Percentiles rank a stretch among this genome's conserved stretches.
phyloP scores from a whole-genome alignment of 2,888 invertebrate genomes.

The Nasonovia ribisnigri region DNA sequence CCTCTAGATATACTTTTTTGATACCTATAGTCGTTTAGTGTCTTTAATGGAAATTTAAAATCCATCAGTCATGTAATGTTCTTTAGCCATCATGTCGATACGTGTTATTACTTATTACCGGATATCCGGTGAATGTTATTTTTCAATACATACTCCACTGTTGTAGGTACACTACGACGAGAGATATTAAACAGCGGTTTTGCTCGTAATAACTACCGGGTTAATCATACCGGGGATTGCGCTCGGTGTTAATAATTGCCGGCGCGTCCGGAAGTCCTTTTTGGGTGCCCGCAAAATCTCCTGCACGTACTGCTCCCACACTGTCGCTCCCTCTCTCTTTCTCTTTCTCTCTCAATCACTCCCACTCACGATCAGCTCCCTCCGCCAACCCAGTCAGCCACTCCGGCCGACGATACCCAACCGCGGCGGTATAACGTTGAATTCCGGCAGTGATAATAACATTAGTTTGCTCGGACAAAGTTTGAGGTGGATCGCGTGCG shows the following conservation, averaged over 20 bases:
- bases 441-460: constrained; percentile 32
- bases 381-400: background rate
- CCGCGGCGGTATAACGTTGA: background rate
- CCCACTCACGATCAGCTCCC: background rate
- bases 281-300: background rate
- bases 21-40: too few species aligned
- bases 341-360: background rate
- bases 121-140: constrained; percentile 27
- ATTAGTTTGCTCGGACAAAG: constrained; percentile 47
- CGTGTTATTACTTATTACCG: background rate
- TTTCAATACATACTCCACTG: constrained; percentile 9
- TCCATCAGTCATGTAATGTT: background rate
- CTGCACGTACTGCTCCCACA: background rate
- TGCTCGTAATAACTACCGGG: constrained; percentile 40
- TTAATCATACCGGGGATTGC: constrained; percentile 48
- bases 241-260: constrained; percentile 58
- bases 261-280: constrained; percentile 50
- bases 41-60: background rate
- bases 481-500: constrained; percentile 20
- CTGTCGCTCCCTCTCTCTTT: background rate
- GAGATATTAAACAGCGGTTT: constrained; percentile 52
- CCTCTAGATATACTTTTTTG: background rate
- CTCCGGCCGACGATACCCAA: background rate
- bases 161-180: background rate
- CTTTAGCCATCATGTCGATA: background rate